Percentiles rank a stretch among this genome's conserved stretches.
Evolutionary conservation across 2,888 invertebrate species (phyloP).

Genomic region (Branchellion lobata): DNA sequence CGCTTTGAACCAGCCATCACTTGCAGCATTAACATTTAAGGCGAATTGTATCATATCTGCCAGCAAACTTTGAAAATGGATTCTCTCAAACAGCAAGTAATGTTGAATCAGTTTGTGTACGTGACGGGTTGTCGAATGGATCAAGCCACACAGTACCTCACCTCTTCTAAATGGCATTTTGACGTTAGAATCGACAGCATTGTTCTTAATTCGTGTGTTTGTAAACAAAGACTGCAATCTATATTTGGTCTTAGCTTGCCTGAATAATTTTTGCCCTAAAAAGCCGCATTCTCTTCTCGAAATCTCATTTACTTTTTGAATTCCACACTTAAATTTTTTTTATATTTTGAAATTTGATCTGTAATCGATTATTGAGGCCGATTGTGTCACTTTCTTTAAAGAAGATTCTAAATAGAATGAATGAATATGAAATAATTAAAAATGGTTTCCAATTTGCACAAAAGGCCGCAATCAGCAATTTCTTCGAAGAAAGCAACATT

Average conservation of each 20-base stretch:
- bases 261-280: neutral
- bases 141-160: slow-evolving; percentile 86
- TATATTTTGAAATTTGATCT: no score
- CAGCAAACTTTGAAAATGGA: slow-evolving; percentile 68
- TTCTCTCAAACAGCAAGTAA: slow-evolving; percentile 86
- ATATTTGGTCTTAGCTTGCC: slow-evolving; percentile 28
- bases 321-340: no score
- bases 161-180: slow-evolving; percentile 91
- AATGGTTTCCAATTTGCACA: slow-evolving; percentile 59
- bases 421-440: neutral
- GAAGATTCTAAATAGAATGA: no score
- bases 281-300: neutral
- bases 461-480: slow-evolving; percentile 89
- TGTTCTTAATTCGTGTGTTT: slow-evolving; percentile 31
- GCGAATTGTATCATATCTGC: neutral
- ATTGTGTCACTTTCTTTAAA: no score
- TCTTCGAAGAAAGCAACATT: slow-evolving; percentile 75
- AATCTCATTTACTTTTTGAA: no score
- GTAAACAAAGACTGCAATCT: slow-evolving; percentile 40
- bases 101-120: slow-evolving; percentile 91
- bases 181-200: slow-evolving; percentile 70
- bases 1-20: slow-evolving; percentile 9
- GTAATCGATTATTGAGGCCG: no score
- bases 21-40: neutral
- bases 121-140: slow-evolving; percentile 88